A percentile compares a stretch with the other conserved stretches of the same genome.
Conservation (phyloP, 2,113 vertebrate species). For the Macquaria ambigua region DNA sequence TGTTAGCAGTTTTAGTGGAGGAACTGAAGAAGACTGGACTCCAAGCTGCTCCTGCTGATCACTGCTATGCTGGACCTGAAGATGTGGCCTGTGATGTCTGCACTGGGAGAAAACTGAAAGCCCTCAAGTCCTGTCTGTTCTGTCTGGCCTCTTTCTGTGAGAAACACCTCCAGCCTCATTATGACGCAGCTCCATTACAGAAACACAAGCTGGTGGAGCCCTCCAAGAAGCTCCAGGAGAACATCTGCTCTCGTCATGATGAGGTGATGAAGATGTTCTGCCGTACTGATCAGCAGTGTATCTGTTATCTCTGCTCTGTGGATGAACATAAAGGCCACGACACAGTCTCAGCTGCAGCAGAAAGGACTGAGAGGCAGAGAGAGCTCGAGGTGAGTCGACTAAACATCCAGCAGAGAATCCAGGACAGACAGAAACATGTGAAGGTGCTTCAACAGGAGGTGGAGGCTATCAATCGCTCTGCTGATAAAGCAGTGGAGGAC, state of each 20-base stretch:
- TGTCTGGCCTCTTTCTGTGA: constrained; percentile 5
- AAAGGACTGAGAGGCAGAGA: too few species aligned
- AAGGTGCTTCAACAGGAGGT: background rate
- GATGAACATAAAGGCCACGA: constrained; percentile 23
- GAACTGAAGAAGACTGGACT: too few species aligned
- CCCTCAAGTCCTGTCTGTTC: constrained; percentile 20
- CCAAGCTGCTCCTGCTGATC: background rate
- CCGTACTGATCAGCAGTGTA: too few species aligned
- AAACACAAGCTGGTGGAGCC: too few species aligned
- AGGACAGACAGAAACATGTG: background rate
- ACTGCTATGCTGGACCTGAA: constrained; percentile 15
- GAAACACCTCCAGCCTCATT: background rate
- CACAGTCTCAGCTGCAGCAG: constrained; percentile 6
- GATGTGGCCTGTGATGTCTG: constrained; percentile 8
- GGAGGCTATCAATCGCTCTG: background rate
- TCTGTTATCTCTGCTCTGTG: constrained; percentile 18
- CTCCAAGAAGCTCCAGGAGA: constrained; percentile 16
- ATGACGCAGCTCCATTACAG: too few species aligned
- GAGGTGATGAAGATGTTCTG: constrained; percentile 26
- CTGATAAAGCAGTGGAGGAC: constrained; percentile 34
- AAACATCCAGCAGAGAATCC: constrained; percentile 21
- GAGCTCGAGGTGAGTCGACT: background rate
- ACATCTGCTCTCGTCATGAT: constrained; percentile 21
- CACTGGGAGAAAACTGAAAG: background rate
- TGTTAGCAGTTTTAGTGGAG: background rate